Base-by-base conservation (phyloP, 1,140 invertebrate species). In the Ostrea denselamellosa region DNA sequence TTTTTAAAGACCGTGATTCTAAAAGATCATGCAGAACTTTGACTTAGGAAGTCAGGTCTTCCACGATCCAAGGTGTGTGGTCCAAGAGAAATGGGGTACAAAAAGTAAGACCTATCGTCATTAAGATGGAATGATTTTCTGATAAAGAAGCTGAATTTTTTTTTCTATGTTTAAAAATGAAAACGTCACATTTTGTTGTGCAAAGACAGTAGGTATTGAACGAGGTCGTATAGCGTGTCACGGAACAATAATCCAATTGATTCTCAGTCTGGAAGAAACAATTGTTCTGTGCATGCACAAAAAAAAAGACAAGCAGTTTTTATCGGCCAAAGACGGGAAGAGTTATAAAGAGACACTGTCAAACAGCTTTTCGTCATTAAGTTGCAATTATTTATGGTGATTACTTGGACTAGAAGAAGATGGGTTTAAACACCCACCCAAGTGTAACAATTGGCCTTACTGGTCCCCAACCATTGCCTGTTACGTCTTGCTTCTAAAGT, bases 21-120 rank as follows among this genome's bases (percentile, higher is more conserved):
- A 51, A 52, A 44, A 85, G 28, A 85, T 85, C 34, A 44, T 44
- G 34, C 34, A 25, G 58, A 68, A 85, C 58, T 68, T 52, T 22
- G 52, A 34, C 68, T 44, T 25, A 68, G 9, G 68, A 68, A 52
- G 56, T 68, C 25, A 28, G 19, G 22, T 85, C 44, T 51, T 51
- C 85, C 62, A 10, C 65, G 51, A 52, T 85, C 58, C 68, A 53
- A 68, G 52, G 85, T 85, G 58, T 65, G 68, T 51, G 68, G 62
- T 28, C 22, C 22, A 56, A 51, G 62, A 68, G 34, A 51, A 85
- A 52, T 28, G 51, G 34, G 58, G 52, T 19, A 85, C 52, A 68
- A 68, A 85, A 85, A 85, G 85, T 85, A 85, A 85, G 28, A 68
- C 52, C 44, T 68, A 44, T 68, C 44, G 34, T 34, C 51, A 85